These are phyloP conservation scores for Drosophila longiperda DNA, from an alignment of 2,888 invertebrate genomes.

Conservation along the genomic window DNA sequence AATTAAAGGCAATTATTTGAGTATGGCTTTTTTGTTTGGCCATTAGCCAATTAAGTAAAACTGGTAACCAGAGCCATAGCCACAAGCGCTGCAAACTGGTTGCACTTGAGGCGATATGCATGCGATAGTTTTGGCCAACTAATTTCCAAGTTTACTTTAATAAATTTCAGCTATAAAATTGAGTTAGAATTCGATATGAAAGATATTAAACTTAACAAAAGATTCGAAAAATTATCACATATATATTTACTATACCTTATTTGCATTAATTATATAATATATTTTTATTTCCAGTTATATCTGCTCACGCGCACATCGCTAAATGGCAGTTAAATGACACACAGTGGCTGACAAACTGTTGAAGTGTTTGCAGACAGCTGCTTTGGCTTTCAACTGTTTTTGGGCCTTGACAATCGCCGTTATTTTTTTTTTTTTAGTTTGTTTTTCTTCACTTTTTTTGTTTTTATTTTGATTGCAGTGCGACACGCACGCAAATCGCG, in stretches of 20 bases:
- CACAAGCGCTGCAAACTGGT: conserved; percentile 2
- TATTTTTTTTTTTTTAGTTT: conserved; percentile 4
- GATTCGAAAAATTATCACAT: background rate
- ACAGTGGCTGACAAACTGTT: conserved; percentile 56
- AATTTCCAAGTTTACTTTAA: background rate
- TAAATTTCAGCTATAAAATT: background rate
- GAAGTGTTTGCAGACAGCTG: conserved; percentile 28
- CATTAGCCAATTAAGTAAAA: conserved; percentile 75
- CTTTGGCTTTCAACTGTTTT: conserved; percentile 14
- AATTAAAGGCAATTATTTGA: conserved; percentile 80
- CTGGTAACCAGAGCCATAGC: conserved; percentile 51
- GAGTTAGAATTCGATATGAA: background rate
- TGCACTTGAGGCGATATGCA: background rate
- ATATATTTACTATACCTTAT: background rate
- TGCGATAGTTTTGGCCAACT: background rate
- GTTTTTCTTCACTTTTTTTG: background rate
- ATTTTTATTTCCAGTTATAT: background rate
- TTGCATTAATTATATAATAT: accelerated
- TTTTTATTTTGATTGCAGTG: conserved; percentile 52
- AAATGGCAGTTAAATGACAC: background rate
- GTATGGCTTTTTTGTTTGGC: conserved; percentile 60
- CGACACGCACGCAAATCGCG: conserved; percentile 62
- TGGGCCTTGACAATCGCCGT: conserved; percentile 65
- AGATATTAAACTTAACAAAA: background rate
- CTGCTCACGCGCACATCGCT: conserved; percentile 48